A percentile compares a stretch with the other conserved stretches of the same genome.
Conservation (phyloP, 2,113 vertebrate genomes). For the Microcebus murinus region DNA sequence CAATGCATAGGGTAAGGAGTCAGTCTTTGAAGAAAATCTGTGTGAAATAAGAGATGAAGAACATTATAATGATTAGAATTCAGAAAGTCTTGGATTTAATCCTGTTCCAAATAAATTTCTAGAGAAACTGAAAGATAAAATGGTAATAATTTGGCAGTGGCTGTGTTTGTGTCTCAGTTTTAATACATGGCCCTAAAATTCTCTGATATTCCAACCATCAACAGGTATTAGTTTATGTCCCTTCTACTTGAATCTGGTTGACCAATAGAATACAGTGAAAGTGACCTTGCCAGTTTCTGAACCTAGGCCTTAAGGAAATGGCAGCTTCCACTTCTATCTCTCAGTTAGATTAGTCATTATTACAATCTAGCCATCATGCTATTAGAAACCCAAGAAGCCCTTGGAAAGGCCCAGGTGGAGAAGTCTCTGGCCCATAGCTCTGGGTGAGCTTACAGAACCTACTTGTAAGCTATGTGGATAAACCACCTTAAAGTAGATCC, state of each 20-base stretch:
- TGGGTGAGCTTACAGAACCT: background rate
- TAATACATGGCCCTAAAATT: conserved; percentile 11
- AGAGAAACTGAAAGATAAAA: conserved; percentile 11
- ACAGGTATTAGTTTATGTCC: background rate
- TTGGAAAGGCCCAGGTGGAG: background rate
- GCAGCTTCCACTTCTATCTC: background rate
- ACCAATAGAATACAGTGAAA: background rate
- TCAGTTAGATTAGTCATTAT: background rate
- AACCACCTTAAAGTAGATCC: background rate
- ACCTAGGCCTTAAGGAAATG: background rate
- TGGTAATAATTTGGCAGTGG: background rate
- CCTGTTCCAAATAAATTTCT: background rate
- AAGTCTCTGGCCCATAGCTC: background rate
- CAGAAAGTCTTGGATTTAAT: conserved; percentile 15
- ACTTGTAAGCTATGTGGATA: background rate
- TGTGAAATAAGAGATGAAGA: conserved; percentile 51
- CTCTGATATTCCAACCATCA: background rate
- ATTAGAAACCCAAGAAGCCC: background rate
- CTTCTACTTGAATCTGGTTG: background rate
- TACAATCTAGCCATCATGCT: background rate
- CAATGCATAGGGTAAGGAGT: background rate
- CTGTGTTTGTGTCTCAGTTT: background rate
- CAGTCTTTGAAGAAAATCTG: conserved; percentile 16
- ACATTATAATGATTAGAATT: conserved; percentile 21
- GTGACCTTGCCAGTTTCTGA: background rate